Evolutionary conservation across 2,797 vertebrate genomes (phyloP).

Genomic region (Microctenopoma stevenorrisi): DNA sequence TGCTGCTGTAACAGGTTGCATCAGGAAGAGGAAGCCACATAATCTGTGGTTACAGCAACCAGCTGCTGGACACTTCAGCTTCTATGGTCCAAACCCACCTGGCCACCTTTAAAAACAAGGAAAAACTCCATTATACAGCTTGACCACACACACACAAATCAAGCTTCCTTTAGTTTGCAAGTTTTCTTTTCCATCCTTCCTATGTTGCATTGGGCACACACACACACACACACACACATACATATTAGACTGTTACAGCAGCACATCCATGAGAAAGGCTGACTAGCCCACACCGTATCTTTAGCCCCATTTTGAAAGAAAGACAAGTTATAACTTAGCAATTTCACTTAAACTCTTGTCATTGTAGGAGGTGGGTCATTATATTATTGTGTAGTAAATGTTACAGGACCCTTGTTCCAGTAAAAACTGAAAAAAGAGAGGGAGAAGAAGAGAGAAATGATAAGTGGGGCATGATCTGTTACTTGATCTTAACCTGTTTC

Average conservation of each 20-base stretch:
- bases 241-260: neutral
- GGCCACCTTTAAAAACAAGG: conserved; percentile 17
- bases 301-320: conserved; percentile 9
- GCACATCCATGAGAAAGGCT: neutral
- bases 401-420: conserved; percentile 4
- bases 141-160: conserved; percentile 33
- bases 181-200: neutral
- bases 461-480: conserved; percentile 6
- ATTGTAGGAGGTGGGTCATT: conserved; percentile 19
- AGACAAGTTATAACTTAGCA: conserved; percentile 28
- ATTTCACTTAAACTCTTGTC: conserved; percentile 8
- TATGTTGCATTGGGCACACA: too few relatives aligned
- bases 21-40: conserved; percentile 2
- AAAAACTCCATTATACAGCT: neutral
- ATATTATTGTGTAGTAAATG: conserved; percentile 10
- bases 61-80: conserved; percentile 26
- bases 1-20: conserved; percentile 18
- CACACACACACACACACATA: neutral
- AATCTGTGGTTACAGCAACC: conserved; percentile 31
- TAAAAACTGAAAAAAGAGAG: conserved; percentile 33
- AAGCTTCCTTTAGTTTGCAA: neutral
- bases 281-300: conserved; percentile 7
- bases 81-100: conserved; percentile 34
- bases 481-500: conserved; percentile 13
- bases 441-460: neutral